Percentiles rank a stretch among this genome's conserved stretches.
Conservation (phyloP, 2,888 invertebrate species). For the Cremastinae sp. region DNA sequence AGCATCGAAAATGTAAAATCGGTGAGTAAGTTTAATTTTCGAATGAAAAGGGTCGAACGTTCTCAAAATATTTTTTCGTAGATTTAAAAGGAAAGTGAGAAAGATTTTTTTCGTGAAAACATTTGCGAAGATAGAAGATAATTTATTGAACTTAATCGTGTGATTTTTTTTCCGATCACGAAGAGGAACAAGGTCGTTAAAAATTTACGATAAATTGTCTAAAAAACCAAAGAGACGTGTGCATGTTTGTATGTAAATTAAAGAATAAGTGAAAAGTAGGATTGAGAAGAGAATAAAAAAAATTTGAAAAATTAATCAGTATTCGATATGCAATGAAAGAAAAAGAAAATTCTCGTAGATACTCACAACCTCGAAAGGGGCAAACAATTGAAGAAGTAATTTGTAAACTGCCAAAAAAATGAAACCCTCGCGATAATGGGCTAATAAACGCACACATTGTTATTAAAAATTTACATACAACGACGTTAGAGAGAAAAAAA, state of each 20-base stretch:
- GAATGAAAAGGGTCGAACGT: too few relatives aligned
- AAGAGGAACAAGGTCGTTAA: too few relatives aligned
- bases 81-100: too few relatives aligned
- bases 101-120: too few relatives aligned
- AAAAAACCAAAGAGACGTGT: conserved; percentile 67
- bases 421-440: conserved; percentile 65
- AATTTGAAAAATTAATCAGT: conserved; percentile 37
- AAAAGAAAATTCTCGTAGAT: too few relatives aligned
- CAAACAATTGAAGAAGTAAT: conserved; percentile 53
- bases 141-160: too few relatives aligned
- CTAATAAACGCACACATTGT: conserved; percentile 70
- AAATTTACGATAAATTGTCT: conserved; percentile 29
- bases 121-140: too few relatives aligned
- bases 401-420: conserved; percentile 69
- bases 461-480: conserved; percentile 67
- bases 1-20: too few relatives aligned
- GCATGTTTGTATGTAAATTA: conserved; percentile 22
- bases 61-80: too few relatives aligned
- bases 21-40: too few relatives aligned
- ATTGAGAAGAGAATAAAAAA: conserved; percentile 24
- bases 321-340: conserved; percentile 40
- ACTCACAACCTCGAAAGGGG: conserved; percentile 45
- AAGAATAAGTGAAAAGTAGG: conserved; percentile 36
- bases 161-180: too few relatives aligned
- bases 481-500: conserved; percentile 43